These are phyloP conservation scores for Trididemnum nubilum DNA, from an alignment of 23 tunicate genomes.

Conservation along the genomic window DNA sequence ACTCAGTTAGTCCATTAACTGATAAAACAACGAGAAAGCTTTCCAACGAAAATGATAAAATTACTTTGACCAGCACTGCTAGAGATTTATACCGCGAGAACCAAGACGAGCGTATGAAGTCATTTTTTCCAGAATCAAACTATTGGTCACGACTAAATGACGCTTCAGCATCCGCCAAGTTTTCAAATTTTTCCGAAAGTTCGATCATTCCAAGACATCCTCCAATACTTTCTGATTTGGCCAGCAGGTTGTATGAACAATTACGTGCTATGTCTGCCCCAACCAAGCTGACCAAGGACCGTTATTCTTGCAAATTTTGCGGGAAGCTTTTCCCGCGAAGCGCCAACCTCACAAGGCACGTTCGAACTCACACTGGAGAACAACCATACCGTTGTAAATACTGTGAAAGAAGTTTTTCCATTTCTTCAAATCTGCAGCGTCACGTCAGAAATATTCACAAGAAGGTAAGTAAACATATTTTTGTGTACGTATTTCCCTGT, in stretches of 20 bases:
- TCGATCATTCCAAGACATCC: neutral
- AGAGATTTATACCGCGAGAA: no score
- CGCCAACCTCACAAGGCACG: constrained; percentile 94
- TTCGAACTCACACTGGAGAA: constrained; percentile 98
- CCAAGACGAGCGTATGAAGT: no score
- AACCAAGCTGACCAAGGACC: constrained; percentile 42
- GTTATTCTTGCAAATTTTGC: constrained; percentile 88
- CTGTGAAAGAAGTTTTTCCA: constrained; percentile 95
- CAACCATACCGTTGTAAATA: constrained; percentile 95
- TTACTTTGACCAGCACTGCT: no score
- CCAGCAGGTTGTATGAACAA: neutral
- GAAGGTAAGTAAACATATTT: constrained; percentile 77
- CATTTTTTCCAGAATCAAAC: no score
- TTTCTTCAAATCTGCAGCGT: constrained; percentile 92
- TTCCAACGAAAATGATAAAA: no score
- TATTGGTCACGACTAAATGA: no score
- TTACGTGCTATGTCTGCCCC: neutral
- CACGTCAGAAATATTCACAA: constrained; percentile 97
- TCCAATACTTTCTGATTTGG: neutral
- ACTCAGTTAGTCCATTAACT: no score
- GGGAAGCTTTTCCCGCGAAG: constrained; percentile 94
- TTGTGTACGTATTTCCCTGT: no score
- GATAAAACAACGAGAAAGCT: no score
- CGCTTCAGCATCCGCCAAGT: no score
- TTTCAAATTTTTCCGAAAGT: neutral